Conservation (phyloP, 92 coral and sea anemone species). For the Palythoa grandiflora region DNA sequence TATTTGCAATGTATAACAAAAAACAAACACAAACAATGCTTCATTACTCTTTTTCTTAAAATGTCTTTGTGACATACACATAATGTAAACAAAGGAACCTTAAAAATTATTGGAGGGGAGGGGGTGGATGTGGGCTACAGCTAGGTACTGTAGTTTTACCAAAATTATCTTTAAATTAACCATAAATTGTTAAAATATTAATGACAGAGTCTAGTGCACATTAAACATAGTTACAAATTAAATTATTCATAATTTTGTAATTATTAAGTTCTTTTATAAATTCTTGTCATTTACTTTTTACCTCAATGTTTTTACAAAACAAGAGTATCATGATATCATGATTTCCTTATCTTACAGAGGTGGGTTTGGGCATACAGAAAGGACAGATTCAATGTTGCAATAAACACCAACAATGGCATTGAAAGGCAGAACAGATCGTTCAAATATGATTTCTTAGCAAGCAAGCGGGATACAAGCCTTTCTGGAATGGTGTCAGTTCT, state of each 20-base stretch:
- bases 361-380: conserved; percentile 71
- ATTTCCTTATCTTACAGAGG: conserved; percentile 32
- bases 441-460: conserved; percentile 39
- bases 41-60: neutral
- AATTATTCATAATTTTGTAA: neutral
- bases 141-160: neutral
- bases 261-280: neutral
- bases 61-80: neutral
- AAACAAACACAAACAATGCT: neutral
- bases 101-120: neutral
- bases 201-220: neutral
- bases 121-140: neutral
- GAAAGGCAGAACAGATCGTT: conserved; percentile 56
- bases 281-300: neutral
- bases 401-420: conserved; percentile 66
- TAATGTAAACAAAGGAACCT: neutral
- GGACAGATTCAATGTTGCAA: conserved; percentile 49
- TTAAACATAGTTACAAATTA: too few species aligned
- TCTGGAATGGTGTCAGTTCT: conserved; percentile 45
- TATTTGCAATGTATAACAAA: neutral
- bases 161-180: neutral
- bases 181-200: neutral
- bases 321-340: neutral
- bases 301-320: neutral
- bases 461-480: conserved; percentile 25